A percentile compares a stretch with the other conserved stretches of the same genome.
Evolutionary conservation across 1,140 invertebrate species (phyloP).

Genomic region (Ceratosolen solmsi): DNA sequence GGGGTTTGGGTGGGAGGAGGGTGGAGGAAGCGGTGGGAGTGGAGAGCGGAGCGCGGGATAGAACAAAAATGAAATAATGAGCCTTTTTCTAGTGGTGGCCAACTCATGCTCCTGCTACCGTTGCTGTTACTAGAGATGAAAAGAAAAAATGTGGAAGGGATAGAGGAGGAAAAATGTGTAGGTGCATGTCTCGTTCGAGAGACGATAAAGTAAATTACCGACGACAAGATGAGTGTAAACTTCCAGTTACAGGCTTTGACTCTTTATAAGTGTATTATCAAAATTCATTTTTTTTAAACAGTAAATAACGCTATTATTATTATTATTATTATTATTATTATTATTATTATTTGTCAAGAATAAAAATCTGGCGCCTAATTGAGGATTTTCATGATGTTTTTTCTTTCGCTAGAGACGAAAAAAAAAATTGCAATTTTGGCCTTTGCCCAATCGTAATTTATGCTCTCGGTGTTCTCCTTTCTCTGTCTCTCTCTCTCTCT

Average conservation of each 20-base stretch:
- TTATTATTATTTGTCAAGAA: no score
- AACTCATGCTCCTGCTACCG: not conserved
- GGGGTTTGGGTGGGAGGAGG: not conserved
- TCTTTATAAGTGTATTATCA: no score
- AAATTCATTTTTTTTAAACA: no score
- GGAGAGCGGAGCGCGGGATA: no score
- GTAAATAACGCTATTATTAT: no score
- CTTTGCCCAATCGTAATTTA: not conserved
- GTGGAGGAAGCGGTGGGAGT: not conserved
- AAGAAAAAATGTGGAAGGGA: not conserved
- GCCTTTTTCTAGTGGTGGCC: not conserved
- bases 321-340: no score
- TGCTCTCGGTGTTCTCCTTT: not conserved
- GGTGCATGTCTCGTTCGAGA: not conserved
- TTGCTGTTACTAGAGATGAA: not conserved
- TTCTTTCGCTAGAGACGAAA: no score
- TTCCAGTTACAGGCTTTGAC: not conserved
- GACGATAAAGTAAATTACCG: not conserved
- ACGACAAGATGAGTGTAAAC: not conserved
- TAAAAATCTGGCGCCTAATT: no score
- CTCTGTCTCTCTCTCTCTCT: no score
- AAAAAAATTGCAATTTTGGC: no score
- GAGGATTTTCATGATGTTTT: no score
- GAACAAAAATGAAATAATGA: slow-evolving; percentile 14
- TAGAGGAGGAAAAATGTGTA: not conserved